Evolutionary conservation across 2,888 invertebrate genomes (phyloP), one percentile per base, ranked within the genome.

Genomic region (Lamellibrachia columna): DNA sequence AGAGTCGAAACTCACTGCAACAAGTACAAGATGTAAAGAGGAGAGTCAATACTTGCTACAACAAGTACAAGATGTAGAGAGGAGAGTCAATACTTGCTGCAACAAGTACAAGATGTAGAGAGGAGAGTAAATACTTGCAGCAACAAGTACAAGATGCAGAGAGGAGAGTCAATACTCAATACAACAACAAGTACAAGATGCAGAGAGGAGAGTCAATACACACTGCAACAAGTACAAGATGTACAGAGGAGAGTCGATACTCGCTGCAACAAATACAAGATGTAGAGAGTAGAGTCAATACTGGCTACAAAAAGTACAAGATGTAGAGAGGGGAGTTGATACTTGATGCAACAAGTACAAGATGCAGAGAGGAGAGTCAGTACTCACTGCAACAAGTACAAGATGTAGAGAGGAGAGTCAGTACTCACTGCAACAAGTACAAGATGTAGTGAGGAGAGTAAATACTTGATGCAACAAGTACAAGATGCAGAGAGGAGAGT

Each of bases 401-500:
- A 15, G 11, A 0, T 28, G 28, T 40, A 40, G 40, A 40, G 40
- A 40, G 40, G 40, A 40, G 40, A 40, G 40, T 40, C 40, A 2
- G 7, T 7, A 58, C 9, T 11, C 6, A 9, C 58, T 11, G 7
- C 75, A 75, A 75, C 22, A 15, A 75, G 75, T 75, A 75, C 75
- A 75, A 3, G 15, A 40, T 40, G 40, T 40, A 40, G 40, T 0
- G 40, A 1, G 40, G 40, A 40, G 40, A 40, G 15, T 75, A n/a
- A 7, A 75, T 75, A 22, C 4, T 75, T 7, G 22, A n/a, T 75
- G 22, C 75, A 75, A 75, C 75, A 75, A 22, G 75, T 75, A 75
- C n/a, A 75, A 22, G 95, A 99, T 98, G 97, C 98, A 99, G 93
- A 99, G 97, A 1, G 98, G 99, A 75, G 94, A 94, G 92, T 96